Conservation (phyloP, 30 jellyfish, hydroid and myxozoan genomes). For the Aurelia coerulea region DNA sequence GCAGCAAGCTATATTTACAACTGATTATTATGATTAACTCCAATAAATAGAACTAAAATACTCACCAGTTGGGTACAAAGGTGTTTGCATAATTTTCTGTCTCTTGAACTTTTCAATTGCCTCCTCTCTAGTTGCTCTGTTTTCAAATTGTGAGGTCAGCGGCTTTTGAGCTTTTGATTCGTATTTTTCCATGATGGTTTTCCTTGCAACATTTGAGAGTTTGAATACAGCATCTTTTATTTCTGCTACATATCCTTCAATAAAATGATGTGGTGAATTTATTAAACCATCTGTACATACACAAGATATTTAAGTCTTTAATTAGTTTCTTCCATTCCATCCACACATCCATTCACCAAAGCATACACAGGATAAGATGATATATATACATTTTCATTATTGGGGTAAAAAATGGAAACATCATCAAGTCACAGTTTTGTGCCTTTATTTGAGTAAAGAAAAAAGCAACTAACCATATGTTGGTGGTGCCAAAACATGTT, state of each 20-base stretch:
- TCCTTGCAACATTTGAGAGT: neutral
- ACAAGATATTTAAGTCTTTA: no score
- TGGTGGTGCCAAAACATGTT: conserved; percentile 24
- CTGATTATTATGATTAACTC: no score
- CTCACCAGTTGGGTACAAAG: no score
- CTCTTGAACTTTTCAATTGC: neutral
- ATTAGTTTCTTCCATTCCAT: no score
- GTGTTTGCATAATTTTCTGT: no score
- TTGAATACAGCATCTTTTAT: neutral
- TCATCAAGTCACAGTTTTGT: neutral
- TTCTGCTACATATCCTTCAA: neutral
- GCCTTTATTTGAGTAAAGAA: neutral
- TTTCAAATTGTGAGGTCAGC: conserved; percentile 6
- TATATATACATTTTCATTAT: no score
- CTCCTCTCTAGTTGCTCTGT: neutral
- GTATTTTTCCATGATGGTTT: neutral
- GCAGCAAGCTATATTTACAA: no score
- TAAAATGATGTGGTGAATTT: no score
- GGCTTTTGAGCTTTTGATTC: neutral
- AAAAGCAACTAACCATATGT: conserved; percentile 11
- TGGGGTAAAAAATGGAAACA: neutral
- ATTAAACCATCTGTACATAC: no score
- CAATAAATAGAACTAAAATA: no score
- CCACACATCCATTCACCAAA: no score
- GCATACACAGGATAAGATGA: no score